Evolutionary conservation across 2,113 vertebrate genomes (phyloP).

Genomic region (Steatornis caripensis): DNA sequence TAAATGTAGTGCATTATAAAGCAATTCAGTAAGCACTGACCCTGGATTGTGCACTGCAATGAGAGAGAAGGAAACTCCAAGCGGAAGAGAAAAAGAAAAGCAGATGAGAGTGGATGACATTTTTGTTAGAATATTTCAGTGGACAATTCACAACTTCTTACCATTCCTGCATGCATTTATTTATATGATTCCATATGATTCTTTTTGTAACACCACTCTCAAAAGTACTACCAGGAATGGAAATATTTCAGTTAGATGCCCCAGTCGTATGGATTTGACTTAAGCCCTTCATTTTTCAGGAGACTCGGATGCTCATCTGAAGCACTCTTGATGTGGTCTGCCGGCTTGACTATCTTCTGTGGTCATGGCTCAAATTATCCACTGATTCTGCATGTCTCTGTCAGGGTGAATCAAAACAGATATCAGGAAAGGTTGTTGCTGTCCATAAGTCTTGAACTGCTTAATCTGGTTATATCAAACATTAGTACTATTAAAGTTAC

Average conservation of each 20-base stretch:
- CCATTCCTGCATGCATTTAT: background rate
- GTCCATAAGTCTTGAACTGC: background rate
- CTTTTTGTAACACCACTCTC: background rate
- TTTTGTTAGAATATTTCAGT: background rate
- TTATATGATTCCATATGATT: background rate
- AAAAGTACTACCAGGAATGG: background rate
- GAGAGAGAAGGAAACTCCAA: background rate
- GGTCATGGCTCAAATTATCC: background rate
- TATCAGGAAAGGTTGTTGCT: background rate
- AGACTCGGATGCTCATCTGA: background rate
- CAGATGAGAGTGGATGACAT: background rate
- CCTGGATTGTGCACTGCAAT: background rate
- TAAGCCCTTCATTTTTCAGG: background rate
- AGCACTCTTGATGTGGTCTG: background rate
- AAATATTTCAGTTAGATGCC: background rate
- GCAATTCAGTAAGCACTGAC: background rate
- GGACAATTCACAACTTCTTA: background rate
- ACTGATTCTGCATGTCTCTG: background rate
- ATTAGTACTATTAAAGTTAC: background rate
- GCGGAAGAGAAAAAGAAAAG: background rate
- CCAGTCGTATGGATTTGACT: background rate
- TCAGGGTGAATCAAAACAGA: background rate
- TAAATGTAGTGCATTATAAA: background rate
- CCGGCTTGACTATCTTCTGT: background rate
- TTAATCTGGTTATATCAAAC: background rate